Evolutionary conservation across 2,797 vertebrate species (phyloP).

Genomic region (Trachurus trachurus): DNA sequence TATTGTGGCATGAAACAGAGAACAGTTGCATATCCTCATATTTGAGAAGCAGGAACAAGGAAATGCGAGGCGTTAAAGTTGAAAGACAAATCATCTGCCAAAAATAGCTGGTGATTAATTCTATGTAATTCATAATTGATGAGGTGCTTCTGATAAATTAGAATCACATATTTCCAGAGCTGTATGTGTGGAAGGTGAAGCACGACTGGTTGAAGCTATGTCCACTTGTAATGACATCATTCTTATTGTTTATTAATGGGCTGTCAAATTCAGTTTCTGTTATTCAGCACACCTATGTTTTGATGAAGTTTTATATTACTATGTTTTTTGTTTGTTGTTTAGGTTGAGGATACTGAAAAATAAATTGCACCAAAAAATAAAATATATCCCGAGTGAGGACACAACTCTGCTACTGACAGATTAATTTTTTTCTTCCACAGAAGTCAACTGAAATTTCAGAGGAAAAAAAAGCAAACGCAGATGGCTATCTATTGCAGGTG

Average conservation of each 20-base stretch:
- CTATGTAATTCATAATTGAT: not conserved
- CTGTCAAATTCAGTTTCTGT: no score
- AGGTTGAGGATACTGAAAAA: not conserved
- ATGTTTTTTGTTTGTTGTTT: no score
- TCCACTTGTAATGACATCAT: not conserved
- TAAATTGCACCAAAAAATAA: not conserved
- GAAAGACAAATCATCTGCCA: not conserved
- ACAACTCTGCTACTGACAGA: not conserved
- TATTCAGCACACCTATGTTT: not conserved
- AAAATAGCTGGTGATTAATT: not conserved
- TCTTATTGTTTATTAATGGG: not conserved
- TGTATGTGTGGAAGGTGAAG: not conserved
- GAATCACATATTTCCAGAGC: not conserved
- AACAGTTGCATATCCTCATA: not conserved
- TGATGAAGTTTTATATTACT: not conserved
- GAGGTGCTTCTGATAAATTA: not conserved
- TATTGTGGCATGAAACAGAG: not conserved
- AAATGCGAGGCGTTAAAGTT: not conserved
- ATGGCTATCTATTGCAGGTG: constrained; percentile 61
- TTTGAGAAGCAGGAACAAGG: not conserved
- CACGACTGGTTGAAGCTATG: not conserved
- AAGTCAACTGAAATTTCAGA: constrained; percentile 36
- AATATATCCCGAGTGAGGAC: not conserved
- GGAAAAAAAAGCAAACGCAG: constrained; percentile 8
- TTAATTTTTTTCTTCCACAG: constrained; percentile 6